Evolutionary conservation across 2,888 invertebrate genomes (phyloP), one percentile per base, ranked within the genome.

Genomic region (Deilephila porcellus): DNA sequence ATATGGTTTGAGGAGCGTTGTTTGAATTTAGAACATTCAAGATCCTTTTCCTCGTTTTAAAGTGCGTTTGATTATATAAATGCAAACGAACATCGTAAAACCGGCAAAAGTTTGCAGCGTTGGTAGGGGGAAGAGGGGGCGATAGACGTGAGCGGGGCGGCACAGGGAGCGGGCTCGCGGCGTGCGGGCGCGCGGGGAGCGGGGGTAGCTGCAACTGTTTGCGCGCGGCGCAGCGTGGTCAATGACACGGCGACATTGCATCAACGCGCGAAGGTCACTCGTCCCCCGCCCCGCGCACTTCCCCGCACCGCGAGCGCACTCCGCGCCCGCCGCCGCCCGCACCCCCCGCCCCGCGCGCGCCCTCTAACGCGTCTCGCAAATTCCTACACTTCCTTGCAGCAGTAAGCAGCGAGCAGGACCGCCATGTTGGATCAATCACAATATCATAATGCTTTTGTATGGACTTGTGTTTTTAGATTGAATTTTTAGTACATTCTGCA

Each of bases 231-330:
- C 82, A 81, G 84, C 86, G 89, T 92, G 93, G 93, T 93, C 94
- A 93, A 93, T 93, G 94, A 94, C 94, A 93, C 93, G 89, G 90
- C 93, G 94, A 94, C 94, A 94, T 94, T 94, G 94, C 93, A 93
- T 91, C 93, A 91, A 91, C 90, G 92, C 92, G 92, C 92, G 92
- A 93, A 93, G 92, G 92, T 92, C 92, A 92, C 89, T 56, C 45
- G 34, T 14, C 45, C 82, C 86, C 79, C 82, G 79, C 78, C 83
- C 82, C 85, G 83, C 86, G 77, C 81, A 73, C 77, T 62, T 78
- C 79, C 78, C 82, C 81, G 72, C 81, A 76, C 81, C 81, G 74
- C 82, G 73, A 71, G 78, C 78, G 76, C 82, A 56, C n/a, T 56
- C 56, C 37, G 34, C 17, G 80, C 72, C 82, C 82, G 73, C 79